phyloP scores from a whole-genome alignment of 2,113 vertebrate genomes.

The Ctenodactylus gundi region DNA sequence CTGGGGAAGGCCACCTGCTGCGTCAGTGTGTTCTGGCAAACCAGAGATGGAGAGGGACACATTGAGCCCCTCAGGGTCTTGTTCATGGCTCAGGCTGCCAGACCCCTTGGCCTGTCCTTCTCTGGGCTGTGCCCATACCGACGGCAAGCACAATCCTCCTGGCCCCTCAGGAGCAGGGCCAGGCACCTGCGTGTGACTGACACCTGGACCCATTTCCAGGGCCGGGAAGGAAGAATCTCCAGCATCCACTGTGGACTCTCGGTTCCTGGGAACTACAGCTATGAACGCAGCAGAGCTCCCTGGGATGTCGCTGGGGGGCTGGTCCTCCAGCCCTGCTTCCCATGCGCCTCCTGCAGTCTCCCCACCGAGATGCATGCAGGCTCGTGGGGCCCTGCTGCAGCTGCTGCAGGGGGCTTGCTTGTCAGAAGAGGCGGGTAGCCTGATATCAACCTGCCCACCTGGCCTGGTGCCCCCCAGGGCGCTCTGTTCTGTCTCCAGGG shows the following conservation, averaged over 20 bases:
- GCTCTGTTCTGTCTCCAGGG: neutral
- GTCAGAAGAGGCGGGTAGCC: neutral
- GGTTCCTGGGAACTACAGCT: accelerated
- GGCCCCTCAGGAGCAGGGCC: neutral
- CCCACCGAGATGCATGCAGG: accelerated
- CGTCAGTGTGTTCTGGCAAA: neutral
- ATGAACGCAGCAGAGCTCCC: accelerated
- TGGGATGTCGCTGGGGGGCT: accelerated
- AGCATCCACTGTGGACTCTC: neutral
- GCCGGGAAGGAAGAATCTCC: too few relatives aligned
- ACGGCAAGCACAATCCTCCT: accelerated
- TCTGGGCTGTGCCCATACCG: neutral
- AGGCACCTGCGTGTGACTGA: neutral
- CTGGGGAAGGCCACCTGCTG: neutral
- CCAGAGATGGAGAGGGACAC: neutral
- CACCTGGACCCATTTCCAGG: neutral
- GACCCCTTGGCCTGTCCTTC: neutral
- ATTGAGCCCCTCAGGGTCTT: neutral
- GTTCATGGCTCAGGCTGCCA: neutral
- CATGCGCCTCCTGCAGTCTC: accelerated
- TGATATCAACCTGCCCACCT: accelerated
- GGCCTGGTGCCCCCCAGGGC: neutral
- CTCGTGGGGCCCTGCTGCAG: neutral
- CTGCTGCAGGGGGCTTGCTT: neutral
- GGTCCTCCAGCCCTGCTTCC: neutral